Base-by-base conservation (phyloP, 2,113 vertebrate genomes). In the Taxidea taxus region DNA sequence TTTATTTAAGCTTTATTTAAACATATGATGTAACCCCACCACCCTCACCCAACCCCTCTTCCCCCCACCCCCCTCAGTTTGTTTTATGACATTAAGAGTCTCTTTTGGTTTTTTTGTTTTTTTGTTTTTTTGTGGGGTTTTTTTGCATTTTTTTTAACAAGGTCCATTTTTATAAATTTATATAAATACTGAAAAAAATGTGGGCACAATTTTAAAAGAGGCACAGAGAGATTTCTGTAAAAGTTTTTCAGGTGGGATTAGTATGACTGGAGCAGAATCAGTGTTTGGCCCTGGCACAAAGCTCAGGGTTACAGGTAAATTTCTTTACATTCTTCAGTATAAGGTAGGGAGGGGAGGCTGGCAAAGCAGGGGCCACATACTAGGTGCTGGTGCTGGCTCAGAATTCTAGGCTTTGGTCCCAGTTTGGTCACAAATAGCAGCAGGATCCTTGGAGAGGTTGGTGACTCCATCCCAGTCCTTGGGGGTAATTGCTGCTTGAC, bases 231-330 rank as follows among this genome's bases (percentile, higher is more conserved):
- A 39, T 92, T 94, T 92, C 64, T 92, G 20, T 68, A 87, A 95
- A 97, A 58, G 34, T 2, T n/a, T 98, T 89, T 75, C 16, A 37
- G 56, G 44, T 7, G 6, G 9, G 68, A 66, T n/a, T 66, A n/a
- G 34, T 66, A 66, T 8, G 2, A 2, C 4, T 54, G 56, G 7
- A 14, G 21, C 12, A 64, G 0, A 13, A 23, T 31, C 44, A 97
- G 21, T 97, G 34, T 98, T 99, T 97, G 97, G 97, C 86, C 92
- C 37, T 87, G 97, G 97, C 93, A 98, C 93, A 87, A 80, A 98
- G 47, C 80, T 98, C 42, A 91, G 92, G n/a, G 84, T 98, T 97
- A 97, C 97, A 90, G 51, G 97, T 97, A 97, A 97, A 90, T 97
- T 84, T 81, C 70, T 81, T 74, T 49, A 86, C 15, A 66, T 91